phyloP scores from a whole-genome alignment of 2,113 vertebrate genomes.

The Gracilinanus agilis region DNA sequence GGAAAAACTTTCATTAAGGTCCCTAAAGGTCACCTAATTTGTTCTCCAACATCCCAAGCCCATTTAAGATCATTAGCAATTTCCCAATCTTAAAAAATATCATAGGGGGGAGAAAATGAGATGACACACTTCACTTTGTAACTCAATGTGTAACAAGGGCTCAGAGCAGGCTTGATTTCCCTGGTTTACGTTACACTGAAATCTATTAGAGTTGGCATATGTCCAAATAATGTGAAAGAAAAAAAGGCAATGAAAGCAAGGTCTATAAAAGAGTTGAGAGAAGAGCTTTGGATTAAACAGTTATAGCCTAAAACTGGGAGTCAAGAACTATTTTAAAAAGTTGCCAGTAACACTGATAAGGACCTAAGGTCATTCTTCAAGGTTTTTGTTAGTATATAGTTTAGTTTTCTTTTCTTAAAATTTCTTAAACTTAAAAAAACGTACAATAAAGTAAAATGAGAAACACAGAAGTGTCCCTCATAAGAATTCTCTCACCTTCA shows the following conservation, averaged over 20 bases:
- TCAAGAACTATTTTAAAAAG: background rate
- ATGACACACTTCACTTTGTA: slow-evolving; percentile 47
- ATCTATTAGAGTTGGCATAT: slow-evolving; percentile 35
- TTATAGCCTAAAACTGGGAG: background rate
- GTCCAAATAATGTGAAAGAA: background rate
- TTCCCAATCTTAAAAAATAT: slow-evolving; percentile 64
- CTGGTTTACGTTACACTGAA: slow-evolving; percentile 18
- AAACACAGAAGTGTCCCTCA: background rate
- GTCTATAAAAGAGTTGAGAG: slow-evolving; percentile 27
- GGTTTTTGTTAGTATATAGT: background rate
- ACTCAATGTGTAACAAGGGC: slow-evolving; percentile 26
- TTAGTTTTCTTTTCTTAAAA: background rate
- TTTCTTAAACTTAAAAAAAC: background rate
- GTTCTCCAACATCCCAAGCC: slow-evolving; percentile 41
- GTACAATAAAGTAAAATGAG: background rate
- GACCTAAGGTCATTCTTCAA: background rate
- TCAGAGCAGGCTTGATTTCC: slow-evolving; percentile 30
- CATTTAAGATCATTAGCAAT: slow-evolving; percentile 69
- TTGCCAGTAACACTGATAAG: background rate
- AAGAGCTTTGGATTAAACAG: slow-evolving; percentile 12
- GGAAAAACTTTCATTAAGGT: slow-evolving; percentile 61
- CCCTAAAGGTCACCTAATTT: slow-evolving; percentile 45
- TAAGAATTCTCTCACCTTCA: too few species aligned
- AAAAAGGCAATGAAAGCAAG: slow-evolving; percentile 33
- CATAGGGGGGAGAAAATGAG: slow-evolving; percentile 58